A percentile compares a stretch with the other conserved stretches of the same genome.
phyloP scores from a whole-genome alignment of 2,113 vertebrate species.

The Erythrocebus patas region DNA sequence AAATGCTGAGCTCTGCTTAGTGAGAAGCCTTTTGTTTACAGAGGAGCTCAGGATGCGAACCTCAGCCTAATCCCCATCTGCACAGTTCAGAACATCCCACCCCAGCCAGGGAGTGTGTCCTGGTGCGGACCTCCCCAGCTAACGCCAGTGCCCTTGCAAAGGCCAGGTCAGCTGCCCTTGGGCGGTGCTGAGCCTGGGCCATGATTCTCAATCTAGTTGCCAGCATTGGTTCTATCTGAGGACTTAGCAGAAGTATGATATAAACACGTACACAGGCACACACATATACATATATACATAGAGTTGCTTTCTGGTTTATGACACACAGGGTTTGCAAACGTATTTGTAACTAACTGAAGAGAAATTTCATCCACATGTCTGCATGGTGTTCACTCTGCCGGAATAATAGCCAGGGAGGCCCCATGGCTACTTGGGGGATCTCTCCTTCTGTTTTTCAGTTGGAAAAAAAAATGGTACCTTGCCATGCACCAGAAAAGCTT shows the following conservation, averaged over 20 bases:
- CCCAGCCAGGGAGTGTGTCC: not conserved
- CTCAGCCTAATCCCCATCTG: not conserved
- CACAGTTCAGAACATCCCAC: not conserved
- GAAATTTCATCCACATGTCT: accelerated
- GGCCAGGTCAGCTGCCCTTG: not conserved
- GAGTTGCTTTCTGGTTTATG: not conserved
- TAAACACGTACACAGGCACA: not conserved
- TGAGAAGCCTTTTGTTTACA: not conserved
- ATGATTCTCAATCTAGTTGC: not conserved
- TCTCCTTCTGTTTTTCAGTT: not conserved
- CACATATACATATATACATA: not conserved
- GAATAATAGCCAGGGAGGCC: not conserved
- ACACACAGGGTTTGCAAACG: not conserved
- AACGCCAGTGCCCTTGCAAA: accelerated
- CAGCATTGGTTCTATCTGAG: accelerated
- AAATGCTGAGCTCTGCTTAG: not conserved
- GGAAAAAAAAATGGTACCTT: not conserved
- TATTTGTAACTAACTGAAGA: not conserved
- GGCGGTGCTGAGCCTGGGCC: not conserved
- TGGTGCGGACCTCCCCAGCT: accelerated
- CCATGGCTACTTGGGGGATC: not conserved
- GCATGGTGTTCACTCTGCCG: not conserved
- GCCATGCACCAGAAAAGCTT: not conserved
- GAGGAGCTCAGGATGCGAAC: accelerated
- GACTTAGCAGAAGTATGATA: not conserved